phyloP scores from a whole-genome alignment of 2,888 invertebrate genomes.

The Antheraea assamensis region DNA sequence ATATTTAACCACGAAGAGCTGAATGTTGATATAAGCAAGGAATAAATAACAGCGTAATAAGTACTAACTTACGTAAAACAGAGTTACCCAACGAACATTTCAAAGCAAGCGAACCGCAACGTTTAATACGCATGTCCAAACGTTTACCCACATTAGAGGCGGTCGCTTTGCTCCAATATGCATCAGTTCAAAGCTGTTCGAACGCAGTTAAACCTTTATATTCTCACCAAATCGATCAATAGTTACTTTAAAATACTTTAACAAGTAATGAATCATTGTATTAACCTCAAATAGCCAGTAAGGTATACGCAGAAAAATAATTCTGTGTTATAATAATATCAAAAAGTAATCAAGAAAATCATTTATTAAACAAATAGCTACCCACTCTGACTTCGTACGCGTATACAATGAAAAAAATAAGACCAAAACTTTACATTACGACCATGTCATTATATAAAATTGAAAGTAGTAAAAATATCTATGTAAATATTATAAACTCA shows the following conservation, averaged over 20 bases:
- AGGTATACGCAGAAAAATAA: no score
- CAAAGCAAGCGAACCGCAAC: constrained; percentile 3
- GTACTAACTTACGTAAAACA: background rate
- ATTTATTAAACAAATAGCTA: no score
- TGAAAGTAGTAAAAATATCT: no score
- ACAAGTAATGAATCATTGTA: no score
- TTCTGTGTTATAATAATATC: no score
- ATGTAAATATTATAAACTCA: no score
- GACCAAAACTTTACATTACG: no score
- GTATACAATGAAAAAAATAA: no score
- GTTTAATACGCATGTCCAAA: background rate
- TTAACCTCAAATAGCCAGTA: no score
- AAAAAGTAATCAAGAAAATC: no score
- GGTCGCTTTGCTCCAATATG: background rate
- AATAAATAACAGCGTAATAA: background rate
- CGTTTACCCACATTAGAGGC: constrained; percentile 1
- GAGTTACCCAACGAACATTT: background rate
- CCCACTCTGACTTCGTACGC: no score
- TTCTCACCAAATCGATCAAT: background rate
- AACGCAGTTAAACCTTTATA: background rate
- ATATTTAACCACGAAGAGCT: background rate
- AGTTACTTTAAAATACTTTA: background rate
- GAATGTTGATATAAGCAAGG: background rate
- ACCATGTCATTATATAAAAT: no score
- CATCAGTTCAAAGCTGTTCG: background rate